phyloP scores from a whole-genome alignment of 2,888 invertebrate genomes.

The Orchesella flavescens region DNA sequence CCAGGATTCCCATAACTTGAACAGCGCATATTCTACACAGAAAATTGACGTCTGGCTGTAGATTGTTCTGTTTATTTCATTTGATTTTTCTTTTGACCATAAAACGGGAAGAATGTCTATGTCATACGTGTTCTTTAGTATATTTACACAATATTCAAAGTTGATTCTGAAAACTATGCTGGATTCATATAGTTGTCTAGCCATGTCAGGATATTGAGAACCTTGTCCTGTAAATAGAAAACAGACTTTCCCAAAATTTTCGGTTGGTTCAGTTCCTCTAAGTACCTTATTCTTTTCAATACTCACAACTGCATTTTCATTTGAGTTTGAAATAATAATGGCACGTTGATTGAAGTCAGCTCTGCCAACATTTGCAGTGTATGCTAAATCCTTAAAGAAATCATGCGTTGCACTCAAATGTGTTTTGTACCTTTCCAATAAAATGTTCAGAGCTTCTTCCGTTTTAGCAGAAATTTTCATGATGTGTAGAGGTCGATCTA shows the following conservation, averaged over 20 bases:
- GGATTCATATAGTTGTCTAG: constrained; percentile 45
- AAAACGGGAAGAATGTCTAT: constrained; percentile 40
- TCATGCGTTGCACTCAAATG: background rate
- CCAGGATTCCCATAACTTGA: too few relatives aligned
- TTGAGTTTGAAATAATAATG: constrained; percentile 35
- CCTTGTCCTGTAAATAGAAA: constrained; percentile 62
- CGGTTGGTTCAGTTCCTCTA: too few relatives aligned
- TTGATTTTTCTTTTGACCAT: constrained; percentile 52
- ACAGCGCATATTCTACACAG: constrained; percentile 57
- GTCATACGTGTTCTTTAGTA: constrained; percentile 38
- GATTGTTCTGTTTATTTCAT: constrained; percentile 41
- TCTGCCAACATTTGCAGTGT: too few relatives aligned
- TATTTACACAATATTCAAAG: constrained; percentile 52
- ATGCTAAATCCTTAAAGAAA: too few relatives aligned
- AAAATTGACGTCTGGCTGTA: constrained; percentile 68
- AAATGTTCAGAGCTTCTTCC: too few relatives aligned
- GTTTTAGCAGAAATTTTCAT: constrained; percentile 49
- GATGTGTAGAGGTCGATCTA: too few relatives aligned
- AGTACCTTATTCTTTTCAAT: constrained; percentile 14
- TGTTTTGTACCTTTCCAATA: constrained; percentile 34
- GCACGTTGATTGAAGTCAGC: constrained; percentile 52
- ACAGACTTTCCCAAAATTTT: constrained; percentile 38
- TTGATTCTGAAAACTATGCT: constrained; percentile 55
- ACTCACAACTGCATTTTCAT: constrained; percentile 4
- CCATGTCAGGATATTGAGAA: constrained; percentile 64